Base-by-base conservation (phyloP, 2,797 vertebrate genomes). In the Amblyopsis hoosieri region DNA sequence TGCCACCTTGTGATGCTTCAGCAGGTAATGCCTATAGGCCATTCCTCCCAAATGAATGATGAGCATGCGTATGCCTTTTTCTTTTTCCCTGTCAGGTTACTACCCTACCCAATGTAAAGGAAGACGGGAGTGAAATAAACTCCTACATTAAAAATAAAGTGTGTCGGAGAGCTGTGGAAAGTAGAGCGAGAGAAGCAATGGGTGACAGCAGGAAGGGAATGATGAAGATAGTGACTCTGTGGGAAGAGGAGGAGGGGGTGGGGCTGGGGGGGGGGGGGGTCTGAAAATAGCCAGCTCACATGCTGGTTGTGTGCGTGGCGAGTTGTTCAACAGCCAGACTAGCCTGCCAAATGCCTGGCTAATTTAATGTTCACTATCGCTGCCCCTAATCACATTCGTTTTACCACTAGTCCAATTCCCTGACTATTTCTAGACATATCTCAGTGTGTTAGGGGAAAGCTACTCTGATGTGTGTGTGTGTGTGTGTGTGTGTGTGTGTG, bases 221-320 rank as follows among this genome's bases (percentile, higher is more conserved):
- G 76, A 87, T 82, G 79, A 76, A 82, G 83, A 71, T 62, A 82
- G 74, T 87, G 79, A 79, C 81, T 83, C 74, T 82, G 65, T 72
- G 74, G 78, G 72, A 79, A 81, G 82, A 84, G 77, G 81, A 75
- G 58, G 72, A 75, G 54, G 74, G 31, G 8, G 75, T 74, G 72
- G 72, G 46, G 67, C 67, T 42, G 17, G 19, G 45, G 75, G 75
- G 71, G 72, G 47, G 67, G 70, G 45, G 17, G 19, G 33, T 81
- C 84, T 85, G 69, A 87, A 93, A 93, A 93, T 93, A 93, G 88
- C 90, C 72, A 50, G 57, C 85, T 92, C 87, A 84, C 89, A 89
- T 90, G 87, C 88, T 91, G 85, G 79, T 87, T 85, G 79, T 87
- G 79, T 82, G 69, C 6, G 10, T 74, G 67, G 75, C 66, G 74